phyloP scores from a whole-genome alignment of 2,888 invertebrate genomes.

The Latrodectus hesperus region DNA sequence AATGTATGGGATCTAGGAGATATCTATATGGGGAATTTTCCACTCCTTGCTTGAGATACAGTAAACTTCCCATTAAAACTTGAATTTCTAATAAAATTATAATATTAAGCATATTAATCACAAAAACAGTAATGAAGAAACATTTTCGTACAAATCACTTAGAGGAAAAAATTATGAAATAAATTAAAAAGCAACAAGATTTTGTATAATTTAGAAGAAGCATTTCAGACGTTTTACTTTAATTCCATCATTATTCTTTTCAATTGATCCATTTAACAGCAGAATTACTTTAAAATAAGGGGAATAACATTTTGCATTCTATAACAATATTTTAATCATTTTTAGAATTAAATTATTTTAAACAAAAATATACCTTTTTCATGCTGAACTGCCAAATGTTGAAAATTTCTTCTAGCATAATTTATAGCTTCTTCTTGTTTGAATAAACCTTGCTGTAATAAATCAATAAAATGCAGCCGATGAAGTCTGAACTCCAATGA shows the following conservation, averaged over 20 bases:
- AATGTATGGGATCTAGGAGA: constrained; percentile 84
- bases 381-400: constrained; percentile 85
- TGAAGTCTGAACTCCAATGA: constrained; percentile 87
- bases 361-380: constrained; percentile 80
- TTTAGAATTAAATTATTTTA: too few relatives aligned
- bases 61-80: constrained; percentile 88
- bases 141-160: too few relatives aligned
- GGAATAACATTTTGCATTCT: too few relatives aligned
- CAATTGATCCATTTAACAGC: too few relatives aligned
- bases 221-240: too few relatives aligned
- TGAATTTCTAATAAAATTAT: constrained; percentile 81
- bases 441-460: constrained; percentile 80
- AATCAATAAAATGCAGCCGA: constrained; percentile 85
- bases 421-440: constrained; percentile 88
- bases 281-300: too few relatives aligned
- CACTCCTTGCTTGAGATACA: constrained; percentile 86
- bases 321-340: too few relatives aligned
- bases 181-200: not conserved
- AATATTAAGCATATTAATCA: not conserved
- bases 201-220: too few relatives aligned
- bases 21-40: constrained; percentile 86
- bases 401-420: constrained; percentile 90
- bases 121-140: not conserved
- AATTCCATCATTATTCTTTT: too few relatives aligned
- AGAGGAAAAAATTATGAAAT: not conserved